Conservation (phyloP, 2,113 vertebrate genomes). For the Heterocephalus glaber region DNA sequence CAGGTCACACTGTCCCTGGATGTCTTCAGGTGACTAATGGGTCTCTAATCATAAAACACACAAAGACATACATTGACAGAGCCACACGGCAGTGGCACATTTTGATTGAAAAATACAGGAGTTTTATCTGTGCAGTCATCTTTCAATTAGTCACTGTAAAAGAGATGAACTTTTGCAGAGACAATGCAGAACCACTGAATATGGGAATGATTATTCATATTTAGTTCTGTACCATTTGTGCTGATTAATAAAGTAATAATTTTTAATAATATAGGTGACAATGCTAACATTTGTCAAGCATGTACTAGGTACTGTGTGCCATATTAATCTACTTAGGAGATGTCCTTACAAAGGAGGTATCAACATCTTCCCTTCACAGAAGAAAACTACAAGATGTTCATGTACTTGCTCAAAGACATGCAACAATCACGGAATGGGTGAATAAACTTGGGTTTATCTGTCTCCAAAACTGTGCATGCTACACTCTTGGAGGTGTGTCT, state of each 20-base stretch:
- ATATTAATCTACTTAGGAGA: not conserved
- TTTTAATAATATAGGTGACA: not conserved
- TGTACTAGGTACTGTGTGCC: not conserved
- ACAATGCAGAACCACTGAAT: not conserved
- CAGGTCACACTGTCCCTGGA: not conserved
- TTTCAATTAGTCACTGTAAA: constrained; percentile 35
- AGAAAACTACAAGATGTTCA: not conserved
- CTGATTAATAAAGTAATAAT: not conserved
- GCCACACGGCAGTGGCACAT: not conserved
- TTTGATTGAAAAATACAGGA: constrained; percentile 2
- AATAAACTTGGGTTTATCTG: not conserved
- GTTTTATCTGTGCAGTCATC: constrained; percentile 18
- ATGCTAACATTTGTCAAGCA: not conserved
- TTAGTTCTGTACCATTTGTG: not conserved
- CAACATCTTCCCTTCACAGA: not conserved
- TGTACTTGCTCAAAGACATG: not conserved
- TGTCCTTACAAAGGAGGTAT: not conserved
- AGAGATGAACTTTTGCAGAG: not conserved
- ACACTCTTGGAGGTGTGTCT: not conserved
- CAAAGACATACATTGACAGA: not conserved
- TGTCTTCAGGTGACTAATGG: not conserved
- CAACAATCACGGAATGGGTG: not conserved
- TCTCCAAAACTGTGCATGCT: not conserved
- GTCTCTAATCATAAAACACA: not conserved
- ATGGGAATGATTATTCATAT: not conserved